A percentile compares a stretch with the other conserved stretches of the same genome.
These are phyloP conservation scores for Rafetus swinhoei DNA, from an alignment of 2,113 vertebrate species.

Conservation along the genomic window DNA sequence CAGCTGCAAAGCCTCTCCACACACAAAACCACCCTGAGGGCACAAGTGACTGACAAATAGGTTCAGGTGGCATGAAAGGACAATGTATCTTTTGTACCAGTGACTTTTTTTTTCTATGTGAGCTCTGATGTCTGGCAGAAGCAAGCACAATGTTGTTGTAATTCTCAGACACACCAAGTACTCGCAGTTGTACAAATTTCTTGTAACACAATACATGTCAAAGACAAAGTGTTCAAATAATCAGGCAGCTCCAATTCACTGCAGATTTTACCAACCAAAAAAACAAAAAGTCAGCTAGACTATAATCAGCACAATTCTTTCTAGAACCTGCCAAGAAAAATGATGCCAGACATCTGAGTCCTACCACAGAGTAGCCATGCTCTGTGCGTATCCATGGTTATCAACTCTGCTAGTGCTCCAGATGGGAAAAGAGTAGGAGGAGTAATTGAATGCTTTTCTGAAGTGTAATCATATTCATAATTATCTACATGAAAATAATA, in stretches of 20 bases:
- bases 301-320: conserved; percentile 19
- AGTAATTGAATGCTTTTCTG: neutral
- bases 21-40: conserved; percentile 42
- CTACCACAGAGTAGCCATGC: neutral
- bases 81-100: conserved; percentile 10
- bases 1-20: neutral
- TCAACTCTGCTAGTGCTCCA: neutral
- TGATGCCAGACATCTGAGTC: neutral
- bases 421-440: neutral
- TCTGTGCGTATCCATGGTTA: neutral
- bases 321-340: neutral
- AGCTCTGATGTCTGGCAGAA: neutral
- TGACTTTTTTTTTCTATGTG: neutral
- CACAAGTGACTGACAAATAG: conserved; percentile 19
- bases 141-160: neutral
- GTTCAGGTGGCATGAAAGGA: conserved; percentile 28
- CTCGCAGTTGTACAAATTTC: neutral
- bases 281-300: neutral
- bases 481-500: conserved; percentile 36
- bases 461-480: neutral
- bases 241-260: conserved; percentile 1
- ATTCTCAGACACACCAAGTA: neutral
- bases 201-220: conserved; percentile 2
- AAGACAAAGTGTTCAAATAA: conserved; percentile 27
- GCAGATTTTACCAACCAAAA: conserved; percentile 3